A percentile compares a stretch with the other conserved stretches of the same genome.
phyloP scores from a whole-genome alignment of 30 jellyfish, hydroid and myxozoan genomes.

The Hydra vulgaris region DNA sequence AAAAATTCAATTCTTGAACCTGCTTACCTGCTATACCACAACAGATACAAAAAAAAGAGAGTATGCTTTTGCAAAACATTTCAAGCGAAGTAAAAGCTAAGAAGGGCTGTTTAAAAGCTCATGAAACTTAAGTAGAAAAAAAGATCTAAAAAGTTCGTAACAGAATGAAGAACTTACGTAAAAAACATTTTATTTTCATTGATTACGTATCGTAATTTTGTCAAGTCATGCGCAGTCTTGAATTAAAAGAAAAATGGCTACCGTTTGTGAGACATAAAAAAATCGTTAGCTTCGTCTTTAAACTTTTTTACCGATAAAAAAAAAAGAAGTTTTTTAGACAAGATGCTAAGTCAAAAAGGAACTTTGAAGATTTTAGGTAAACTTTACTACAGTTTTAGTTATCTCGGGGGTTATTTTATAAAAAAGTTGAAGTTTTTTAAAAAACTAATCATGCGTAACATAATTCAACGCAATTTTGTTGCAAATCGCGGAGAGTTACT shows the following conservation, averaged over 20 bases:
- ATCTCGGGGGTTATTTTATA: background rate
- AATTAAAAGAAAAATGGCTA: background rate
- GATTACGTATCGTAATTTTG: background rate
- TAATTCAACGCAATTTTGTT: background rate
- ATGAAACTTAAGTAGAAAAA: background rate
- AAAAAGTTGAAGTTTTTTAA: background rate
- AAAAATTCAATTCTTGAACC: conserved; percentile 22
- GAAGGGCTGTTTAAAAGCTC: background rate
- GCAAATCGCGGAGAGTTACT: background rate
- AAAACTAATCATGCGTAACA: background rate
- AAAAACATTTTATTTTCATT: background rate
- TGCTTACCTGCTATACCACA: conserved; percentile 23
- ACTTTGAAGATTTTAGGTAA: background rate
- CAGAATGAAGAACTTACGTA: background rate
- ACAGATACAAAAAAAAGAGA: background rate
- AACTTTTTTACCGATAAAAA: background rate
- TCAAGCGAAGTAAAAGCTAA: background rate
- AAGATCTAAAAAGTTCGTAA: background rate
- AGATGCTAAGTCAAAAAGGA: no score
- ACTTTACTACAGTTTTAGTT: background rate
- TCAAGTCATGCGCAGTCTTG: background rate
- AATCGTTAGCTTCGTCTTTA: background rate
- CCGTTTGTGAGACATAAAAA: background rate
- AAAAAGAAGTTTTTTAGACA: background rate
- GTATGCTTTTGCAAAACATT: background rate